Evolutionary conservation across 2,888 invertebrate genomes (phyloP).

Genomic region (Lasioglossum lativentre): DNA sequence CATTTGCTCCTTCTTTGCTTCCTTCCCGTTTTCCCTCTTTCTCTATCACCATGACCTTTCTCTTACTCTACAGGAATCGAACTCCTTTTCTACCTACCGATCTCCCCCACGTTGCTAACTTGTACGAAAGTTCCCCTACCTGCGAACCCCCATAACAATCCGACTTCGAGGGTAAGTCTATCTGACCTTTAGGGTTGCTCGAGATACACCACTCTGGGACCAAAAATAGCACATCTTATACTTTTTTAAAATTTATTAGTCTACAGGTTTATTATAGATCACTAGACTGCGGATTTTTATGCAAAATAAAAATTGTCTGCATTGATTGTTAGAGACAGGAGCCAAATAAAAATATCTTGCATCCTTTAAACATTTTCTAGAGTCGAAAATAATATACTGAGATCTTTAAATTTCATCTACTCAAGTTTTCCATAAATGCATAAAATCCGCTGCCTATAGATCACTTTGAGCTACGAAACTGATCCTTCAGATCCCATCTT

Average conservation of each 20-base stretch:
- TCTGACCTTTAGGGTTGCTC: neutral
- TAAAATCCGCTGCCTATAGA: too few species aligned
- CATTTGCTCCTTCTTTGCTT: conserved; percentile 74
- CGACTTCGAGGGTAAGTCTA: neutral
- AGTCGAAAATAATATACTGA: too few species aligned
- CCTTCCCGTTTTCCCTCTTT: conserved; percentile 64
- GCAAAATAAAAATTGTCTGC: too few species aligned
- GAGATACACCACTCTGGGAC: neutral
- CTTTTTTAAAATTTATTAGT: neutral
- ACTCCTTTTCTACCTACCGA: conserved; percentile 49
- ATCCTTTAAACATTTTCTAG: too few species aligned
- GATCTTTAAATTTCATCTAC: too few species aligned
- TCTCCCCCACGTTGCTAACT: conserved; percentile 42
- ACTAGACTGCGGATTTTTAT: too few species aligned
- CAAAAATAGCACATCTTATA: neutral
- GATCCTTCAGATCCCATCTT: too few species aligned
- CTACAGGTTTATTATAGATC: too few species aligned
- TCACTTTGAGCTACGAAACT: too few species aligned
- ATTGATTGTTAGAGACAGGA: too few species aligned
- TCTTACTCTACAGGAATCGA: conserved; percentile 50
- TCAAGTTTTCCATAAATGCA: conserved; percentile 1
- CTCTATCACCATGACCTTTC: conserved; percentile 36
- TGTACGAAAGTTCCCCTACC: conserved; percentile 11
- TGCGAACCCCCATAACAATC: conserved; percentile 3
- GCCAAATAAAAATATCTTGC: too few species aligned